Base-by-base conservation (phyloP, 2,888 invertebrate species). In the Dasysyrphus tricinctus region DNA sequence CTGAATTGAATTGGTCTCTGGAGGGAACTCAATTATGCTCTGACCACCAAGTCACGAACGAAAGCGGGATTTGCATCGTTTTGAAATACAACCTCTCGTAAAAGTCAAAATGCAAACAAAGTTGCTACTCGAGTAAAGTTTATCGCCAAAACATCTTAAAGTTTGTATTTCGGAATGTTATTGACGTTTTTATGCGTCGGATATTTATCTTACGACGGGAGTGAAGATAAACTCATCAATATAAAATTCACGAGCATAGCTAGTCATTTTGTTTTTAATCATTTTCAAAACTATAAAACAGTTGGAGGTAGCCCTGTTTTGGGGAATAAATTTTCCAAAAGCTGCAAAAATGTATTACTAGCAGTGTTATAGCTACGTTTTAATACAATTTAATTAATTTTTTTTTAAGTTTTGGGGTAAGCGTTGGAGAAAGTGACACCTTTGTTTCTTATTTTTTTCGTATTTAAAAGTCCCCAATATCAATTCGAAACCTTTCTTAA, bases 71-170 rank as follows among this genome's bases (percentile, higher is more conserved):
- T 24, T 24, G 57, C 51, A 61, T 44, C 34, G 19, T 24, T 8
- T 65, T 81, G 51, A 85, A 77, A 80, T 77, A 85, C 63, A 49
- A 47, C 69, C 69, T 81, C 85, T 81, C 85, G 73, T 85, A 85
- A 85, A 85, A 77, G 77, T 81, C 81, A 63, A 70, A 85, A 81
- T 54, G 77, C 85, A 77, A 73, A 85, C 80, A 81, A 85, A 81
- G 77, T 85, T 85, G 73, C 77, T 54, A 56, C 32, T 67, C 56
- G 32, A 80, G 76, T 34, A 29, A 65, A 39, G 34, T 61, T 80
- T 59, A 72, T 72, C 76, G 65, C 56, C 56, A 44, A 51, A 75
- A 44, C 29, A 32, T 29, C 29, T 63, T 47, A 11, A 47, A 49
- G 39, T 65, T 65, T 65, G 42, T 65, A 44, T 61, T 59, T 12